Evolutionary conservation across 2,888 invertebrate species (phyloP).

Genomic region (Morinoia aosen): DNA sequence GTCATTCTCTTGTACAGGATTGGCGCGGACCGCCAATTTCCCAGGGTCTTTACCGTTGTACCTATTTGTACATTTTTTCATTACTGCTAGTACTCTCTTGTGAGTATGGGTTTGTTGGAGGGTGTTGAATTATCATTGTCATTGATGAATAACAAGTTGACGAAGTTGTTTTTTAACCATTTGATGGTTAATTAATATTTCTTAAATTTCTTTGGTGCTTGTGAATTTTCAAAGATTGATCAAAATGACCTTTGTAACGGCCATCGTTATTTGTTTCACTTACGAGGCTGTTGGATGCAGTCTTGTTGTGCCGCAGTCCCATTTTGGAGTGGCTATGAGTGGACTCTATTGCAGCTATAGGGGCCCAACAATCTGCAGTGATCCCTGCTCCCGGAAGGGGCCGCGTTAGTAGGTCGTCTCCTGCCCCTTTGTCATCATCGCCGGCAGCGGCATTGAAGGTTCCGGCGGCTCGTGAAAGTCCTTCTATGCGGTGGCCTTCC

Average conservation of each 20-base stretch:
- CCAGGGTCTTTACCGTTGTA: not conserved
- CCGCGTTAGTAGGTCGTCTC: not conserved
- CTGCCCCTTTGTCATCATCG: not conserved
- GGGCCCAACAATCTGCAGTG: not conserved
- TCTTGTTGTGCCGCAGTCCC: not conserved
- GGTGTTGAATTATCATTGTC: not conserved
- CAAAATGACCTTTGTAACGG: not conserved
- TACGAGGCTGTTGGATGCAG: not conserved
- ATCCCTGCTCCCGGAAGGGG: not conserved
- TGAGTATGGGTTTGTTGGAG: not conserved
- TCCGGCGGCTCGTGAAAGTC: not conserved
- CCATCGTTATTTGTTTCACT: not conserved
- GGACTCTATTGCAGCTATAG: not conserved
- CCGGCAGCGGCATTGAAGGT: not conserved
- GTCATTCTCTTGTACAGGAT: not conserved
- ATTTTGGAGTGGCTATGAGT: not conserved
- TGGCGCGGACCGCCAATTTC: not conserved
- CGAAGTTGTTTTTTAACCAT: not conserved
- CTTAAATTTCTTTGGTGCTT: not conserved
- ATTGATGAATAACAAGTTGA: not conserved
- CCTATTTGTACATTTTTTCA: not conserved
- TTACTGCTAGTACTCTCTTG: not conserved
- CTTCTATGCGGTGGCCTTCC: not conserved
- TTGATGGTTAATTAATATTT: not conserved
- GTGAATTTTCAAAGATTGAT: not conserved